A percentile compares a stretch with the other conserved stretches of the same genome.
phyloP scores from a whole-genome alignment of 1,140 invertebrate genomes.

The Leptinotarsa lineolata region DNA sequence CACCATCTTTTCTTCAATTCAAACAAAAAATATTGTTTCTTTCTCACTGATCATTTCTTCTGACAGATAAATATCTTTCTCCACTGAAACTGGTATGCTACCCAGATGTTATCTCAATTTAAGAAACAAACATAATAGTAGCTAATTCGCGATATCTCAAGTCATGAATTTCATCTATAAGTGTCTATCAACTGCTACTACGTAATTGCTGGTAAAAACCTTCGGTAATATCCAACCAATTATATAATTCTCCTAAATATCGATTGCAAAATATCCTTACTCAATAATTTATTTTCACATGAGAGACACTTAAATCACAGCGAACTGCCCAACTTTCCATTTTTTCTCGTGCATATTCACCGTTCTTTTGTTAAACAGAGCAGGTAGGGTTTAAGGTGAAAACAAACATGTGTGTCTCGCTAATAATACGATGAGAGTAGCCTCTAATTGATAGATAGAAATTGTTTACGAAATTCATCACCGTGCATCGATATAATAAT shows the following conservation, averaged over 20 bases:
- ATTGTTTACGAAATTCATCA: neutral
- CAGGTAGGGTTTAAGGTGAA: conserved; percentile 2
- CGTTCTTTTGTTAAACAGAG: neutral
- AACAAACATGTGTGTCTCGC: conserved; percentile 5
- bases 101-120: neutral
- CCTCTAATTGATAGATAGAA: neutral
- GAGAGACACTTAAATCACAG: neutral
- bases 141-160: neutral
- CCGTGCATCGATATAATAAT: neutral
- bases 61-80: too few species aligned
- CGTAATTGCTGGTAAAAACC: neutral
- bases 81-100: too few species aligned
- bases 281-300: neutral
- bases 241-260: neutral
- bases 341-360: neutral
- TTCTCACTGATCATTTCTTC: too few species aligned
- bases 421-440: neutral
- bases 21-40: too few species aligned
- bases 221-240: neutral
- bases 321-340: neutral
- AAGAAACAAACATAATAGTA: neutral
- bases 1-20: too few species aligned
- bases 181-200: neutral
- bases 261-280: conserved; percentile 2
- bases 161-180: neutral